Conservation (phyloP, 2,888 invertebrate species). For the Trichopoda pennipes region DNA sequence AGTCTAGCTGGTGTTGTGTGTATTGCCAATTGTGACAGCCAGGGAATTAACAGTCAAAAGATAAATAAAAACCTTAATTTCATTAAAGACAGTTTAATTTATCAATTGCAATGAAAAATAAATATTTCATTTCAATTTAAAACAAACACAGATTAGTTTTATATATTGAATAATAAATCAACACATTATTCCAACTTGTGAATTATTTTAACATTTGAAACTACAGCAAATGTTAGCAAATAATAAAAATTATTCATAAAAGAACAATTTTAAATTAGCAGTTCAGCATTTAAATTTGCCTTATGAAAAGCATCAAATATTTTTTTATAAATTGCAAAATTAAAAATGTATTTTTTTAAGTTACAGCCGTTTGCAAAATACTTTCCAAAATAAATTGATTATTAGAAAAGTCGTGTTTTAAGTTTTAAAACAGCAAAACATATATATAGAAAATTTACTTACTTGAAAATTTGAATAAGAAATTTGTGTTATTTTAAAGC, state of each 20-base stretch:
- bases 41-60: no score
- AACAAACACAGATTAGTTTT: slow-evolving; percentile 38
- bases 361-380: not conserved
- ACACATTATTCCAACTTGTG: slow-evolving; percentile 9
- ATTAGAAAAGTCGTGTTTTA: not conserved
- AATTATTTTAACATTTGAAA: slow-evolving; percentile 19
- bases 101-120: not conserved
- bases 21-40: no score
- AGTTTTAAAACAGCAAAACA: no score
- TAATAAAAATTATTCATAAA: slow-evolving; percentile 24
- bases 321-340: slow-evolving; percentile 24
- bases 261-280: slow-evolving; percentile 22
- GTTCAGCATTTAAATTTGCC: not conserved
- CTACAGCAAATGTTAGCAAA: slow-evolving; percentile 10
- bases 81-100: no score
- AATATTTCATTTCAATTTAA: not conserved
- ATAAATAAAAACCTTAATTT: no score
- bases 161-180: slow-evolving; percentile 12
- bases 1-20: no score
- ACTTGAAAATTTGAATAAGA: no score
- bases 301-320: not conserved
- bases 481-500: no score
- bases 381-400: not conserved
- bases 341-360: slow-evolving; percentile 14
- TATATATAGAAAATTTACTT: no score